Percentiles rank a stretch among this genome's conserved stretches.
Evolutionary conservation across 2,113 vertebrate genomes (phyloP).

Genomic region (Pseudopipra pipra): DNA sequence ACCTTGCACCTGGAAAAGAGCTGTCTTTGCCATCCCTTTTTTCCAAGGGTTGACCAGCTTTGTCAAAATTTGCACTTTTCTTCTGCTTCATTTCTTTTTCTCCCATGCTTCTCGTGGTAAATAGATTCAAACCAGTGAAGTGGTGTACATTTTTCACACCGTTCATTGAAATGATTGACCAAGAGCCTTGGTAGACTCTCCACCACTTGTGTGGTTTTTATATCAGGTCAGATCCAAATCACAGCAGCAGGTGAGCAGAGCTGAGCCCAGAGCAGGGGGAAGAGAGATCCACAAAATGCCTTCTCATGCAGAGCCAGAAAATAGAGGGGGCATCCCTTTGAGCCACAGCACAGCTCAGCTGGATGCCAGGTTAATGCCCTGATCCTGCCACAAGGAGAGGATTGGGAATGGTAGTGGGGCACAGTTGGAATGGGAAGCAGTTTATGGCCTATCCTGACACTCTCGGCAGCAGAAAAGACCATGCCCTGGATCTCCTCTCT

Average conservation of each 20-base stretch:
- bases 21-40: not conserved
- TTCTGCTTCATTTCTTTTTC: not conserved
- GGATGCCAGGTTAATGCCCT: not conserved
- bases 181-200: not conserved
- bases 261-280: not conserved
- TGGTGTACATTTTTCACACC: not conserved
- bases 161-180: not conserved
- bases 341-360: not conserved
- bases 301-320: not conserved
- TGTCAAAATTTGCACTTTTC: not conserved
- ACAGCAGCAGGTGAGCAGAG: not conserved
- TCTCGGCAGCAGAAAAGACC: not conserved
- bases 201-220: not conserved
- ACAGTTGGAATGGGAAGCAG: not conserved
- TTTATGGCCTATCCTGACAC: not conserved
- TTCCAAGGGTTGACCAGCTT: not conserved
- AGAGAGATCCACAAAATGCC: not conserved
- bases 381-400: not conserved
- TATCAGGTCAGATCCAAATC: not conserved
- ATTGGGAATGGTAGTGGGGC: accelerated
- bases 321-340: not conserved
- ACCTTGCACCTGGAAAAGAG: not conserved
- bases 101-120: not conserved
- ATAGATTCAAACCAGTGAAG: not conserved
- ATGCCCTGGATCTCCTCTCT: not conserved